phyloP scores from a whole-genome alignment of 2,888 invertebrate species.

The Eilema caniola region DNA sequence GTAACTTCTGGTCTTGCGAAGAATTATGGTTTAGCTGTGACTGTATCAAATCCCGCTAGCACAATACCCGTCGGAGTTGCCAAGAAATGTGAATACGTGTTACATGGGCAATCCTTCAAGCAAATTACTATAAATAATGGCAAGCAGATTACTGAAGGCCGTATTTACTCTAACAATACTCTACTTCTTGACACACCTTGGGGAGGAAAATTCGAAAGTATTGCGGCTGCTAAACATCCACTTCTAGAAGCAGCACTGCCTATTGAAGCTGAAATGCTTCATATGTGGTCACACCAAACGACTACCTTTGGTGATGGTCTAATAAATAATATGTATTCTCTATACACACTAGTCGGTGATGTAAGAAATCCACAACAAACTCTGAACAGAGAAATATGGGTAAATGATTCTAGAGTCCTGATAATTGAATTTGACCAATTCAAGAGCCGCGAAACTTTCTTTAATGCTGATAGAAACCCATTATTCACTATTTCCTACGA shows the following conservation, averaged over 20 bases:
- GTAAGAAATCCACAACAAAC: conserved; percentile 95
- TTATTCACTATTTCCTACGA: conserved; percentile 96
- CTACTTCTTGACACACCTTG: conserved; percentile 91
- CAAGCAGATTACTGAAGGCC: conserved; percentile 91
- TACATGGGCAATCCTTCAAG: conserved; percentile 89
- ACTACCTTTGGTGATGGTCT: conserved; percentile 92
- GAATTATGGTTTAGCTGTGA: conserved; percentile 92
- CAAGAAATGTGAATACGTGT: conserved; percentile 87
- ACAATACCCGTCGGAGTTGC: conserved; percentile 85
- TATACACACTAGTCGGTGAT: conserved; percentile 94
- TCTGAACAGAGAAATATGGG: conserved; percentile 94
- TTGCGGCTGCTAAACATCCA: conserved; percentile 93
- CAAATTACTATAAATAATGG: conserved; percentile 90
- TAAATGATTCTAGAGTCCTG: conserved; percentile 95
- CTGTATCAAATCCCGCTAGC: conserved; percentile 88
- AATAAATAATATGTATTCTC: conserved; percentile 92
- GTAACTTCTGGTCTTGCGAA: conserved; percentile 92
- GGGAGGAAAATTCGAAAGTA: conserved; percentile 91
- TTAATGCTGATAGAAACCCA: conserved; percentile 93
- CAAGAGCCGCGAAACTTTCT: conserved; percentile 95
- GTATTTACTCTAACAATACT: conserved; percentile 93
- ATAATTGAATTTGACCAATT: conserved; percentile 98
- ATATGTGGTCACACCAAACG: conserved; percentile 95
- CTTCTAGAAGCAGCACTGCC: conserved; percentile 93
- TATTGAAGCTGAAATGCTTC: conserved; percentile 96